These are phyloP conservation scores for Pelmatolapia mariae DNA, from an alignment of 2,113 vertebrate species.

Conservation along the genomic window DNA sequence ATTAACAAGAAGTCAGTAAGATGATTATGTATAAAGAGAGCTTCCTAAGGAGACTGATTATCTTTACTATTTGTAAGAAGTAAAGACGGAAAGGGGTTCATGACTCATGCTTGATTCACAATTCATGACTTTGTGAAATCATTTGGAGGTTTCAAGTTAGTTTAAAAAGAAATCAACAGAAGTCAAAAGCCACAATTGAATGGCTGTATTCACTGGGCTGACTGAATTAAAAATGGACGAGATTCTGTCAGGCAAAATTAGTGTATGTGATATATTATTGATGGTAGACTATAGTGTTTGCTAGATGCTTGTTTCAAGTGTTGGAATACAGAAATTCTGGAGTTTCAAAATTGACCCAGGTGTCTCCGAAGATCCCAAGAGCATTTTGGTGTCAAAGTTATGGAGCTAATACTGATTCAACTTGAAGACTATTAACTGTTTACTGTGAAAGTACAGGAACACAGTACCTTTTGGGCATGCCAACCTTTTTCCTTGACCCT, in stretches of 20 bases:
- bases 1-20: neutral
- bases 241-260: neutral
- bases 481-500: neutral
- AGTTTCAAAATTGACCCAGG: neutral
- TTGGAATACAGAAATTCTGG: neutral
- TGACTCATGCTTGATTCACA: accelerated
- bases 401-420: neutral
- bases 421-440: neutral
- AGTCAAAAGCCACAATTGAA: neutral
- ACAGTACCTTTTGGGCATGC: neutral
- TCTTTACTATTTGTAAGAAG: neutral
- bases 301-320: neutral
- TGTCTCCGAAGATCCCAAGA: neutral
- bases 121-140: neutral
- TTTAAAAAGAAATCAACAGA: neutral
- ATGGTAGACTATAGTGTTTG: neutral
- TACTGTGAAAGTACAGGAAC: neutral
- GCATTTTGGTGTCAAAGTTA: neutral
- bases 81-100: neutral
- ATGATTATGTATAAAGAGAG: neutral
- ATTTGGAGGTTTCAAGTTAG: neutral
- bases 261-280: neutral
- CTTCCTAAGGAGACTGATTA: neutral
- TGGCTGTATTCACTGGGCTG: neutral
- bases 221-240: neutral